Conservation (phyloP, 2,888 invertebrate genomes). For the Aspidapion aeneum region DNA sequence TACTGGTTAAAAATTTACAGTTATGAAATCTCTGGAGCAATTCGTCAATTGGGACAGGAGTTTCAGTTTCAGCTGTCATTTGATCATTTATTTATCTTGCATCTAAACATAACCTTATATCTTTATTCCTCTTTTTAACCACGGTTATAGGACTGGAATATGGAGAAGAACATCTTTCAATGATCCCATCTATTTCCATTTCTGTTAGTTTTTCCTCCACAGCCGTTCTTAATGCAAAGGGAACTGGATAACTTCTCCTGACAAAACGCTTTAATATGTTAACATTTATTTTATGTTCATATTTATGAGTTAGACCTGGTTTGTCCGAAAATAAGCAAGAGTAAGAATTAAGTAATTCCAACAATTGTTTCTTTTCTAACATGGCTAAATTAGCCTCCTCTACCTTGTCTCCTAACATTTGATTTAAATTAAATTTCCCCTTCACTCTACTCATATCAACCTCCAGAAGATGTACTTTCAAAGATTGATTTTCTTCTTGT, state of each 20-base stretch:
- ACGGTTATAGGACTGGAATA: too few relatives aligned
- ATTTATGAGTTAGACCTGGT: slow-evolving; percentile 8
- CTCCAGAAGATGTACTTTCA: not conserved
- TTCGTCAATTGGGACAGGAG: slow-evolving; percentile 25
- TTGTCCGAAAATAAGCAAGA: too few relatives aligned
- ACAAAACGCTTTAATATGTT: slow-evolving; percentile 5
- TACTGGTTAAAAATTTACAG: not conserved
- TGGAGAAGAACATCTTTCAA: slow-evolving; percentile 5
- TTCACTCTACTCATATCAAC: too few relatives aligned
- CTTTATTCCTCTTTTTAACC: slow-evolving; percentile 14
- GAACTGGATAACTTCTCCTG: slow-evolving; percentile 12
- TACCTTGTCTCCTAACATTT: too few relatives aligned
- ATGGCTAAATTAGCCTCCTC: too few relatives aligned
- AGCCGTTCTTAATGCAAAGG: slow-evolving; percentile 2
- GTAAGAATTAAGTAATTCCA: too few relatives aligned
- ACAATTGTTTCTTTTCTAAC: too few relatives aligned
- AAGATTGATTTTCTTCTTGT: not conserved
- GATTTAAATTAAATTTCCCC: too few relatives aligned
- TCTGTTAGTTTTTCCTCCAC: slow-evolving; percentile 10
- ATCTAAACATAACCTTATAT: slow-evolving; percentile 16
- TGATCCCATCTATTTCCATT: slow-evolving; percentile 14
- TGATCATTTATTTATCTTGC: slow-evolving; percentile 16
- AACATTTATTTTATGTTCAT: slow-evolving; percentile 14
- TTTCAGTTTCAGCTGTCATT: slow-evolving; percentile 35
- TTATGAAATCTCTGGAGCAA: slow-evolving; percentile 17